phyloP scores from a whole-genome alignment of 35 echinoderm and acorn worm genomes.

The Strongylocentrotus purpuratus region DNA sequence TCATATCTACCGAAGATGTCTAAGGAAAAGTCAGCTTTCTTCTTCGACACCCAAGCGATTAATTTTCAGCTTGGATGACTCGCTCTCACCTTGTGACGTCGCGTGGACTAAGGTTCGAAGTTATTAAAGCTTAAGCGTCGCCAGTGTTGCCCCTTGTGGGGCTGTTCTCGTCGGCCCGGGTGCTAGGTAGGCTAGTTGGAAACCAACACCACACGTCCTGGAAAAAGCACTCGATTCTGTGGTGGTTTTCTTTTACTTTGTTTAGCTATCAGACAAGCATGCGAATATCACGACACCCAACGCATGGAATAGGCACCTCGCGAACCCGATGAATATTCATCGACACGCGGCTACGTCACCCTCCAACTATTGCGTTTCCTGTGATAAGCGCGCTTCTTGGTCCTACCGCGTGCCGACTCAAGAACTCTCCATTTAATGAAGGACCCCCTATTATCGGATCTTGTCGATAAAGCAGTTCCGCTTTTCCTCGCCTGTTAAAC shows the following conservation, averaged over 20 bases:
- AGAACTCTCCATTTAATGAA: slow-evolving; percentile 52
- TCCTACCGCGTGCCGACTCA: slow-evolving; percentile 34
- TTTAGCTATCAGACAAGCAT: slow-evolving; percentile 32
- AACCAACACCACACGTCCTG: not conserved
- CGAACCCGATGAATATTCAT: slow-evolving; percentile 44
- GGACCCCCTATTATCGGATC: slow-evolving; percentile 43
- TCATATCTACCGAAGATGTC: slow-evolving; percentile 44
- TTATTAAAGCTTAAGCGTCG: slow-evolving; percentile 15
- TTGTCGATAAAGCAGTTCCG: slow-evolving; percentile 49
- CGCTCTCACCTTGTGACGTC: not conserved
- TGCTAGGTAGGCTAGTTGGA: not conserved
- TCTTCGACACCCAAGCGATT: not conserved
- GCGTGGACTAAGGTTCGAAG: not conserved
- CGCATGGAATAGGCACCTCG: not conserved
- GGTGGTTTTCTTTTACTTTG: slow-evolving; percentile 55
- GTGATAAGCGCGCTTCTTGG: not conserved
- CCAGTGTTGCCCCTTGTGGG: slow-evolving; percentile 8
- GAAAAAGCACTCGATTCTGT: slow-evolving; percentile 38
- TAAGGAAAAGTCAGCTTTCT: not conserved
- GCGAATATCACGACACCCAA: not conserved
- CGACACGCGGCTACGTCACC: slow-evolving; percentile 19
- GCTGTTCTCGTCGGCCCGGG: not conserved
- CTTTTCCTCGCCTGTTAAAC: slow-evolving; percentile 52
- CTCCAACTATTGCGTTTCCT: slow-evolving; percentile 47
- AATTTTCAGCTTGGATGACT: slow-evolving; percentile 21